Conservation (phyloP, 2,888 invertebrate species). For the Monochamus alternatus region DNA sequence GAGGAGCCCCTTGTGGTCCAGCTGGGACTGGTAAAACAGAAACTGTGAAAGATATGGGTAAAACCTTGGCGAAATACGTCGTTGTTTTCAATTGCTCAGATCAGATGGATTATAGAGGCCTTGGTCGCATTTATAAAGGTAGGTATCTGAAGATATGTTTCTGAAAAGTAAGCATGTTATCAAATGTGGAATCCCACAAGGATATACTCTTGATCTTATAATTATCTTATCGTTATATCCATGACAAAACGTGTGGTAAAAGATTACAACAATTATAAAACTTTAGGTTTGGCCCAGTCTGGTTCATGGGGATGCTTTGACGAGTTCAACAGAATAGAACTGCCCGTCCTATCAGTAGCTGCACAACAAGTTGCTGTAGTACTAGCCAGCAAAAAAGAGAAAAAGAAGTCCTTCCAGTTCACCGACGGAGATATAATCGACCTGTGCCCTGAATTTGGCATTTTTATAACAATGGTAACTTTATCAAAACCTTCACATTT, state of each 20-base stretch:
- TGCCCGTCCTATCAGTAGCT: constrained; percentile 95
- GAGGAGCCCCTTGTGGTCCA: constrained; percentile 96
- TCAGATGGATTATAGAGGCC: constrained; percentile 98
- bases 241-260: no score
- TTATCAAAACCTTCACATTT: neutral
- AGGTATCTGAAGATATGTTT: no score
- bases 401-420: constrained; percentile 91
- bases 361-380: constrained; percentile 98
- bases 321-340: constrained; percentile 95
- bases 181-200: neutral
- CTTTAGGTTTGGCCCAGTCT: constrained; percentile 88
- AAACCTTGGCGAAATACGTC: constrained; percentile 96
- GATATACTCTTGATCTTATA: neutral
- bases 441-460: constrained; percentile 96
- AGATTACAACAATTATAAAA: no score
- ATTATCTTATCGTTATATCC: no score
- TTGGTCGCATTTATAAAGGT: constrained; percentile 96
- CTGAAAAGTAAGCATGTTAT: no score
- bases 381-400: constrained; percentile 93
- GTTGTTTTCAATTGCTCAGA: constrained; percentile 98
- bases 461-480: constrained; percentile 95
- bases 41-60: constrained; percentile 98
- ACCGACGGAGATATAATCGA: constrained; percentile 95
- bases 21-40: constrained; percentile 99
- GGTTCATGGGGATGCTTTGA: constrained; percentile 99